These are phyloP conservation scores for Amiota mariae DNA, from an alignment of 2,888 invertebrate genomes.

Conservation along the genomic window DNA sequence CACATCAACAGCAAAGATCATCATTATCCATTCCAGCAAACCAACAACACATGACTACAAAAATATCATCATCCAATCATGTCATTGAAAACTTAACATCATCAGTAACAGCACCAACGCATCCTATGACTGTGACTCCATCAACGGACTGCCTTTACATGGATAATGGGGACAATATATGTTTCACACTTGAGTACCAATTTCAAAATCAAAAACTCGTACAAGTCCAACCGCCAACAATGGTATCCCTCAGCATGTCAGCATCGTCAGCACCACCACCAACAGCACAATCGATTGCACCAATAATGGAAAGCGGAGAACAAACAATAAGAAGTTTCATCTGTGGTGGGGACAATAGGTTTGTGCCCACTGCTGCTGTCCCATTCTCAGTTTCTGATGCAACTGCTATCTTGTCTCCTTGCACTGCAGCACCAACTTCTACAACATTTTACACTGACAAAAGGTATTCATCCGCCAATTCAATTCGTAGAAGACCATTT, in stretches of 20 bases:
- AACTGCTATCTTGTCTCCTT: not conserved
- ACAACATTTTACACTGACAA: conserved; percentile 55
- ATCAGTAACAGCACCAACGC: conserved; percentile 5
- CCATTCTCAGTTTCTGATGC: conserved; percentile 2
- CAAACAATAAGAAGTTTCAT: conserved; percentile 25
- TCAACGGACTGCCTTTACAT: not conserved
- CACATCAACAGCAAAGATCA: conserved; percentile 28
- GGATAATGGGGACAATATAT: conserved; percentile 62
- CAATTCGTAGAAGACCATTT: not conserved
- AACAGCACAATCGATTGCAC: conserved; percentile 27
- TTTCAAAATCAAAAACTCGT: conserved; percentile 71
- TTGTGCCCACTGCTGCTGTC: conserved; percentile 28
- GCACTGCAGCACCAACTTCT: conserved; percentile 29
- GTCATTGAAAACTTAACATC: conserved; percentile 21
- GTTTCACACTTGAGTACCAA: conserved; percentile 70
- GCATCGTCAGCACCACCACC: conserved; percentile 38
- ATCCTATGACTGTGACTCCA: conserved; percentile 20
- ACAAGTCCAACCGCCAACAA: conserved; percentile 70
- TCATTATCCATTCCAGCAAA: conserved; percentile 21
- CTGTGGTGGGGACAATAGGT: conserved; percentile 29
- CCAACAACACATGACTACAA: not conserved
- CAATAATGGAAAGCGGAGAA: conserved; percentile 34
- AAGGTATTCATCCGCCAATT: conserved; percentile 19
- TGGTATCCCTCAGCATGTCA: conserved; percentile 58
- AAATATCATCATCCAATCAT: conserved; percentile 14